Evolutionary conservation across 2,113 vertebrate genomes (phyloP).

Genomic region (Myrmecobius fasciatus): DNA sequence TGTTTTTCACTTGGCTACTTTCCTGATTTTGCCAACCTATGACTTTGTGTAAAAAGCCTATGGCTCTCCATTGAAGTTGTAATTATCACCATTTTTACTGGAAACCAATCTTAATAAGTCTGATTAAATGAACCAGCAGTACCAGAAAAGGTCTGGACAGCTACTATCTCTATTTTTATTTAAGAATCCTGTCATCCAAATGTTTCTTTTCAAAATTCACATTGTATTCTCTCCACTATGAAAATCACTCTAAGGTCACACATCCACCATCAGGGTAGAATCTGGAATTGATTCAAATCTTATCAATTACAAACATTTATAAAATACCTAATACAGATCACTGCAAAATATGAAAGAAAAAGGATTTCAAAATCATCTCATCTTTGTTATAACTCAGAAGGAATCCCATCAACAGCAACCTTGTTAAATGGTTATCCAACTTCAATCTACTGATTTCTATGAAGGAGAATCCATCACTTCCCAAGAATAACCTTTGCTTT

Average conservation of each 20-base stretch:
- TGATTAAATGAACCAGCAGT: background rate
- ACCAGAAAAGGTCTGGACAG: background rate
- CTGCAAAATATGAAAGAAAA: no score
- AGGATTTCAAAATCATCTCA: background rate
- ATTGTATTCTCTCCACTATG: background rate
- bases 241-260: background rate
- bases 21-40: background rate
- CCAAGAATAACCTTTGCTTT: background rate
- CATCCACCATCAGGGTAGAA: background rate
- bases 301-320: background rate
- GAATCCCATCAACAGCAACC: background rate
- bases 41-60: background rate
- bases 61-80: background rate
- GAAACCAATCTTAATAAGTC: background rate
- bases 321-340: background rate
- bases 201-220: background rate
- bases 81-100: background rate
- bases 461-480: background rate
- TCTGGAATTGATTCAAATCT: background rate
- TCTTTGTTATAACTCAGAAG: background rate
- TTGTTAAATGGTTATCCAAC: no score
- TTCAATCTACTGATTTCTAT: background rate
- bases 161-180: background rate
- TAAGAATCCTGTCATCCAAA: constrained; percentile 1
- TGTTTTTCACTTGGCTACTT: constrained; percentile 10